Evolutionary conservation across 2,888 invertebrate species (phyloP), one percentile per base, ranked within the genome.

Genomic region (Lasiommata megera): DNA sequence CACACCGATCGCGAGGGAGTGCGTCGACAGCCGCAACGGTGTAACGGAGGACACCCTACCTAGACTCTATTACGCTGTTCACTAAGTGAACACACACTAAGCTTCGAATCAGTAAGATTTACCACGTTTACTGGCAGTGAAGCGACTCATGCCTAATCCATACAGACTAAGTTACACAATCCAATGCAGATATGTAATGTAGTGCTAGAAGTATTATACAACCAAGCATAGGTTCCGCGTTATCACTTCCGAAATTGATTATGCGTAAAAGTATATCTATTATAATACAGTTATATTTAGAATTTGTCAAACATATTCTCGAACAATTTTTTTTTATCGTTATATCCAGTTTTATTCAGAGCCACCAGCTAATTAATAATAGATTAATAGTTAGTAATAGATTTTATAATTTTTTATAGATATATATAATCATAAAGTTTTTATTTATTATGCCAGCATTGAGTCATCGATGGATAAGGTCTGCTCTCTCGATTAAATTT

Each of bases 101-200:
- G 83, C 82, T 73, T 55, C 70, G 68, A 66, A 67, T 71, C 70
- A 71, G 64, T 69, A 75, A 66, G 70, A 67, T 69, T 71, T 71
- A 77, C 72, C 74, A 81, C 73, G 72, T 71, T 74, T 78, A 85
- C 77, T 84, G 88, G 87, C 88, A 88, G 86, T 88, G 87, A 86
- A 79, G 78, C 72, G 73, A 79, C 76, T 76, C 75, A 77, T 79
- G 79, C 82, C 81, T 79, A 68, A 77, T 72, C 67, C 72, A 68
- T 76, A 76, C 70, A 74, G 72, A 66, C 60, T 54, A 60, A 51
- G 29, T 50, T 54, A 60, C 46, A 55, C 23, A 54, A 56, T 62
- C 60, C 55, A 54, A 63, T 72, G 74, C 77, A 80, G 86, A 88
- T 86, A 87, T 86, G 85, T 85, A n/a, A n/a, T 86, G 85, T 85